Conservation (phyloP, 2,797 vertebrate species). For the Syndactyla subalaris region DNA sequence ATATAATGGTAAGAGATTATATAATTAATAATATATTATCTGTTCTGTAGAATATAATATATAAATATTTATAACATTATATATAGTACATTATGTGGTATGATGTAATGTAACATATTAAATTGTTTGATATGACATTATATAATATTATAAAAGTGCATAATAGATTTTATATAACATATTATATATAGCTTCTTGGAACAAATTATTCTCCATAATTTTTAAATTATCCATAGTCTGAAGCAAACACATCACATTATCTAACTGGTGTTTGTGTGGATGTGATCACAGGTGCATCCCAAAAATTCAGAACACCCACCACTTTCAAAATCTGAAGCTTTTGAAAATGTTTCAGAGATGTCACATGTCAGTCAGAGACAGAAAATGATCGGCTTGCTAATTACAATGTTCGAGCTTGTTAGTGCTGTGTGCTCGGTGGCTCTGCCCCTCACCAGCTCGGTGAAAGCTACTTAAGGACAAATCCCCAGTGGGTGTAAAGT, state of each 20-base stretch:
- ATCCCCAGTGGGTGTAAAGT: conserved; percentile 24
- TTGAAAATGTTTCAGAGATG: conserved; percentile 73
- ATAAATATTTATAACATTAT: neutral
- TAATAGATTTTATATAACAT: conserved; percentile 12
- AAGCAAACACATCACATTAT: conserved; percentile 40
- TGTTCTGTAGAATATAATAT: neutral
- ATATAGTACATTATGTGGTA: neutral
- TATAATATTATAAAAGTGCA: neutral
- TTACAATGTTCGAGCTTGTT: conserved; percentile 71
- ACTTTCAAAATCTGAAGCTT: conserved; percentile 72
- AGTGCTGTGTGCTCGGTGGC: conserved; percentile 15
- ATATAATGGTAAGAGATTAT: neutral
- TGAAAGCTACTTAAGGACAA: conserved; percentile 50
- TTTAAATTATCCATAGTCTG: conserved; percentile 47
- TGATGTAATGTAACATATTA: neutral
- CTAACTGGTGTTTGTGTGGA: conserved; percentile 30
- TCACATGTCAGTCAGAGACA: conserved; percentile 80
- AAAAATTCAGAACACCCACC: conserved; percentile 72
- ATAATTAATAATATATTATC: neutral
- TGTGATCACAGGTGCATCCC: conserved; percentile 56
- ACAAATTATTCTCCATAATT: conserved; percentile 63
- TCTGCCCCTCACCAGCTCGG: conserved; percentile 57
- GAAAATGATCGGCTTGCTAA: conserved; percentile 81
- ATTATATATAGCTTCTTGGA: conserved; percentile 2
- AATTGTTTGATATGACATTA: neutral